Evolutionary conservation across 2,888 invertebrate genomes (phyloP).

Genomic region (Labia minor): DNA sequence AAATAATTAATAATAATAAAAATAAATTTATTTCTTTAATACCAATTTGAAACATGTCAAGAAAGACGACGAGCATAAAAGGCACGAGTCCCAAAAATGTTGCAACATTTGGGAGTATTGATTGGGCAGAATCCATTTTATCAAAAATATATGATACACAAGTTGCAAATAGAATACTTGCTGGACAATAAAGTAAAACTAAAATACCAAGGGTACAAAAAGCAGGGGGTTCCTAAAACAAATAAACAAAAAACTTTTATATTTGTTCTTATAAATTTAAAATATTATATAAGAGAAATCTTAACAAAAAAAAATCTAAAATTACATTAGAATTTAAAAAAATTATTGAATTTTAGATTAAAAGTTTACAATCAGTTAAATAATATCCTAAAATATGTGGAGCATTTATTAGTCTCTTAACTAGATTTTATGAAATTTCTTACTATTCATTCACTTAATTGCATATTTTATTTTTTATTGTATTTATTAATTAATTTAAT

Average conservation of each 20-base stretch:
- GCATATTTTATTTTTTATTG: no score
- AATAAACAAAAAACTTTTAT: no score
- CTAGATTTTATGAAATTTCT: no score
- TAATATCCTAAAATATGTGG: no score
- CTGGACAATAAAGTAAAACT: constrained; percentile 59
- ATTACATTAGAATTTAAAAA: no score
- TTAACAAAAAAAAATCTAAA: neutral
- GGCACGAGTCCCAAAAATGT: constrained; percentile 66
- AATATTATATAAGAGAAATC: neutral
- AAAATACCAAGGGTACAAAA: constrained; percentile 54
- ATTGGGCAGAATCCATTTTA: constrained; percentile 71
- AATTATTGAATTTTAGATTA: no score
- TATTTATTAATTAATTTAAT: no score
- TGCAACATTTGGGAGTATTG: constrained; percentile 64
- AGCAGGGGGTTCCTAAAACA: constrained; percentile 49
- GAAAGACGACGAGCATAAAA: constrained; percentile 56
- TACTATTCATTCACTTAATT: no score
- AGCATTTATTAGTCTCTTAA: no score
- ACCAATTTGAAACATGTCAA: constrained; percentile 63
- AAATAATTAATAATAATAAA: neutral
- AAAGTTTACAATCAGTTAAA: no score
- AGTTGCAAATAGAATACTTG: constrained; percentile 64
- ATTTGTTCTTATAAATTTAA: no score
- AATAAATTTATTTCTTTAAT: constrained; percentile 31
- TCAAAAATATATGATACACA: constrained; percentile 70